Evolutionary conservation across 2,113 vertebrate genomes (phyloP).

Genomic region (Ochotona curzoniae): DNA sequence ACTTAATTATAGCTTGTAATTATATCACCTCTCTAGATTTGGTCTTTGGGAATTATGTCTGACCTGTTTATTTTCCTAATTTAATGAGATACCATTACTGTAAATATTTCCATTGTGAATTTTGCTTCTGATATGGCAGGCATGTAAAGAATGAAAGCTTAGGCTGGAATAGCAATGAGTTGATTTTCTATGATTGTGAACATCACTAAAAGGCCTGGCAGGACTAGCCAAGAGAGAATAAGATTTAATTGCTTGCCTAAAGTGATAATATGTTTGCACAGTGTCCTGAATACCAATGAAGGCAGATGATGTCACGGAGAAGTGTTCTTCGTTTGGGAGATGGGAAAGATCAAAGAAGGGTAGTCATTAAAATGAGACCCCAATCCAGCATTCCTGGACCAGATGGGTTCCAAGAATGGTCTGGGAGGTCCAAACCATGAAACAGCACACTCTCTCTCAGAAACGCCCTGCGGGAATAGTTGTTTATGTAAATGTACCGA

Average conservation of each 20-base stretch:
- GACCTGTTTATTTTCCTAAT: conserved; percentile 23
- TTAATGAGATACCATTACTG: not conserved
- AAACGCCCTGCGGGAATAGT: conserved; percentile 29
- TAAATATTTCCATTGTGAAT: conserved; percentile 65
- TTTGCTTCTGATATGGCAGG: conserved; percentile 69
- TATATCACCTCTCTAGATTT: not conserved
- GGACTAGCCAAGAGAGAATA: conserved; percentile 85
- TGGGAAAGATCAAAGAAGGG: conserved; percentile 60
- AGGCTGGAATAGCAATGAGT: conserved; percentile 85
- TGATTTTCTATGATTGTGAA: conserved; percentile 84
- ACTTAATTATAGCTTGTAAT: not conserved
- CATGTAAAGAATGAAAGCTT: conserved; percentile 72
- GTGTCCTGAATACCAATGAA: conserved; percentile 91
- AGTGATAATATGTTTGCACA: conserved; percentile 87
- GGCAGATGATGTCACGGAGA: conserved; percentile 74
- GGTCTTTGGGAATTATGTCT: conserved; percentile 39
- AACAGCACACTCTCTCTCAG: not conserved
- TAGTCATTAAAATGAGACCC: conserved; percentile 70
- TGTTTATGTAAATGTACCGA: conserved; percentile 65
- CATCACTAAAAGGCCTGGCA: conserved; percentile 81
- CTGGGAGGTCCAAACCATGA: conserved; percentile 49
- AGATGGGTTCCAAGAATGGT: not conserved
- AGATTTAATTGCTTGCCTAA: conserved; percentile 90
- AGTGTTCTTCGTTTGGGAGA: conserved; percentile 53
- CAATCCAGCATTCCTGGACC: conserved; percentile 39